phyloP scores from a whole-genome alignment of 2,113 vertebrate genomes.

The Bubo blakistoni region DNA sequence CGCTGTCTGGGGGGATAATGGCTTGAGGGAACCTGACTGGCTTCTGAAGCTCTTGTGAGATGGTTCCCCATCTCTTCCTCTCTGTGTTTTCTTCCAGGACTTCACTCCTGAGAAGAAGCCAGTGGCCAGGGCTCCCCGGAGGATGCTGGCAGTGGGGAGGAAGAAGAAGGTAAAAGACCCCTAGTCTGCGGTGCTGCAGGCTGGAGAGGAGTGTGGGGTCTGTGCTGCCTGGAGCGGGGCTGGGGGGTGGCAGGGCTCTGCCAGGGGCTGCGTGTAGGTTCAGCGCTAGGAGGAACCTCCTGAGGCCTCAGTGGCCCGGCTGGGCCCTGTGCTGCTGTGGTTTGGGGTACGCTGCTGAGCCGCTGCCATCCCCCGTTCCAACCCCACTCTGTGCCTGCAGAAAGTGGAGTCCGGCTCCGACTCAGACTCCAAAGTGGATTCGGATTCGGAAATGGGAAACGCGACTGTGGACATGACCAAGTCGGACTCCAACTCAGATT shows the following conservation, averaged over 20 bases:
- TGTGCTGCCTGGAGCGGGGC: background rate
- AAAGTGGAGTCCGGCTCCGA: constrained; percentile 84
- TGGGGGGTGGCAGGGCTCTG: background rate
- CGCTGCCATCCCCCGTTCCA: background rate
- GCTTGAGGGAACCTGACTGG: too few relatives aligned
- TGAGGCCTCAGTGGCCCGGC: background rate
- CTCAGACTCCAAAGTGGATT: constrained; percentile 79
- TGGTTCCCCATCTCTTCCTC: background rate
- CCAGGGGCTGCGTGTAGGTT: background rate
- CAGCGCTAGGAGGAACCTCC: background rate
- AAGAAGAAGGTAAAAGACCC: constrained; percentile 72
- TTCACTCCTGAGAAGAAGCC: constrained; percentile 93
- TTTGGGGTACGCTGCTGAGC: background rate
- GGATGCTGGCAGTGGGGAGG: constrained; percentile 72
- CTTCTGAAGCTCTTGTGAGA: fast-evolving
- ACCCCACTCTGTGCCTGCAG: constrained; percentile 36
- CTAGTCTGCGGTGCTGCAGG: background rate
- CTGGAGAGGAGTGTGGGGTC: background rate
- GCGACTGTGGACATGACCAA: constrained; percentile 71
- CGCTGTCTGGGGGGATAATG: fast-evolving
- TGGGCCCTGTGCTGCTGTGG: background rate
- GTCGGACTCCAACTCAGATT: constrained; percentile 65
- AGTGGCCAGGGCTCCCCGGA: constrained; percentile 46
- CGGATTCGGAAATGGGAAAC: constrained; percentile 69
- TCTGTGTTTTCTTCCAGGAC: constrained; percentile 72